Conservation (phyloP, 2,113 vertebrate species). For the Drymodes brunneopygia region DNA sequence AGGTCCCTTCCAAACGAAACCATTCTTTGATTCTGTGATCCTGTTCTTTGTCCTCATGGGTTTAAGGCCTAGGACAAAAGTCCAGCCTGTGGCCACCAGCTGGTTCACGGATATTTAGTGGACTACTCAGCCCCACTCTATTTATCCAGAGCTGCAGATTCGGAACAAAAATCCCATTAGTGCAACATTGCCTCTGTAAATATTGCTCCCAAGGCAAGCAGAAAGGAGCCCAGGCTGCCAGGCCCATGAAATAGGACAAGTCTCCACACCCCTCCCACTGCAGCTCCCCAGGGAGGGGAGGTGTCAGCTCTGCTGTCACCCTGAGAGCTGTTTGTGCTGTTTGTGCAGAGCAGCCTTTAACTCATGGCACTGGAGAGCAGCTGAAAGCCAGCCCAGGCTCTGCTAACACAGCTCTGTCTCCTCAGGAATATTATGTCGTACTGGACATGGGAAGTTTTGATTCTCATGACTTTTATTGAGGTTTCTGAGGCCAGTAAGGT, state of each 20-base stretch:
- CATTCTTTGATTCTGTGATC: background rate
- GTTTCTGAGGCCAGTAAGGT: background rate
- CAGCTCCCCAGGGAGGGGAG: background rate
- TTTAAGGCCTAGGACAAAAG: background rate
- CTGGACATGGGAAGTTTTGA: background rate
- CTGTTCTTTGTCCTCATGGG: background rate
- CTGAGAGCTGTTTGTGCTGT: accelerated
- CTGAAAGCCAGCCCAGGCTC: background rate
- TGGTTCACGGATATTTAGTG: background rate
- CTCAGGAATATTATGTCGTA: background rate
- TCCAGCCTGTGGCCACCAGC: background rate
- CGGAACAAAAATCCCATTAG: background rate
- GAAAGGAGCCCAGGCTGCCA: background rate
- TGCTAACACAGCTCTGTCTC: background rate
- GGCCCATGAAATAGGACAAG: background rate
- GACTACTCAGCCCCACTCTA: background rate
- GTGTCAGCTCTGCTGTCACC: background rate
- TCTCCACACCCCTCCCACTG: background rate
- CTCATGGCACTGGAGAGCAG: background rate
- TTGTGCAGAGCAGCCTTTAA: background rate
- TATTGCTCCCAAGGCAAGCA: background rate
- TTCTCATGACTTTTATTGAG: background rate
- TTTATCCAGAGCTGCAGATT: background rate
- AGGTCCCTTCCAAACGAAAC: background rate
- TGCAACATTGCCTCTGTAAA: background rate